Conservation (phyloP, 2,888 invertebrate genomes). For the Lucinisca nassula region DNA sequence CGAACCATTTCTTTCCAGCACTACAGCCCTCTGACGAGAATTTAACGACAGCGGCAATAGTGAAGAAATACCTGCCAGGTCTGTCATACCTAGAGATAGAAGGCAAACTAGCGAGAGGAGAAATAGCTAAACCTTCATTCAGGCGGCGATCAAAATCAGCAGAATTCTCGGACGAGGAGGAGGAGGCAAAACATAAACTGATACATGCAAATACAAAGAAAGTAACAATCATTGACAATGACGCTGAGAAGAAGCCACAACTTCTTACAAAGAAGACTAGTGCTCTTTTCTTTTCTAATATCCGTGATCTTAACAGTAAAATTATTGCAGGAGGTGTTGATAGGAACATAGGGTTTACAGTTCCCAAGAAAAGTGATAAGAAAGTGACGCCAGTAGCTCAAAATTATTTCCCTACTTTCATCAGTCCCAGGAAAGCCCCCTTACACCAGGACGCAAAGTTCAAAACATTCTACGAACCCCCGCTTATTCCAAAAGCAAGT, state of each 20-base stretch:
- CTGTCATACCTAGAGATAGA: slow-evolving; percentile 79
- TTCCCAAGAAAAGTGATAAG: slow-evolving; percentile 23
- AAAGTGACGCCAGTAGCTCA: slow-evolving; percentile 37
- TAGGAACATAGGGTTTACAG: slow-evolving; percentile 68
- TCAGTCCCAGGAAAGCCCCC: slow-evolving; percentile 80
- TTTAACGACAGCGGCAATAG: slow-evolving; percentile 77
- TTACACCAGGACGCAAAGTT: slow-evolving; percentile 68
- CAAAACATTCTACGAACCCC: slow-evolving; percentile 81
- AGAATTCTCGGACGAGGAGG: slow-evolving; percentile 60
- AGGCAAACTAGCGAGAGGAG: slow-evolving; percentile 79
- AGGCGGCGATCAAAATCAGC: slow-evolving; percentile 49
- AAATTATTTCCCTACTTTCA: slow-evolving; percentile 76
- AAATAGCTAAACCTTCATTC: slow-evolving; percentile 74
- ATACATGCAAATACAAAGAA: slow-evolving; percentile 53
- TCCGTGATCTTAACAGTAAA: slow-evolving; percentile 80
- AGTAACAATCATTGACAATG: slow-evolving; percentile 56
- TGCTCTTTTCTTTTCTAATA: slow-evolving; percentile 78
- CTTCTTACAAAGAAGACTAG: slow-evolving; percentile 22
- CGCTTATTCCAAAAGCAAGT: slow-evolving; percentile 77
- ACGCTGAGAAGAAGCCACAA: slow-evolving; percentile 22
- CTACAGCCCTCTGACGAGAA: slow-evolving; percentile 78
- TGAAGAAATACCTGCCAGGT: slow-evolving; percentile 77
- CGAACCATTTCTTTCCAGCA: slow-evolving; percentile 75
- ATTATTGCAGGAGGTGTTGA: slow-evolving; percentile 75
- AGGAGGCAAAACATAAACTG: slow-evolving; percentile 37